Evolutionary conservation across 1,140 invertebrate genomes (phyloP), one percentile per base, ranked within the genome.

Genomic region (Zaprionus davidi): DNA sequence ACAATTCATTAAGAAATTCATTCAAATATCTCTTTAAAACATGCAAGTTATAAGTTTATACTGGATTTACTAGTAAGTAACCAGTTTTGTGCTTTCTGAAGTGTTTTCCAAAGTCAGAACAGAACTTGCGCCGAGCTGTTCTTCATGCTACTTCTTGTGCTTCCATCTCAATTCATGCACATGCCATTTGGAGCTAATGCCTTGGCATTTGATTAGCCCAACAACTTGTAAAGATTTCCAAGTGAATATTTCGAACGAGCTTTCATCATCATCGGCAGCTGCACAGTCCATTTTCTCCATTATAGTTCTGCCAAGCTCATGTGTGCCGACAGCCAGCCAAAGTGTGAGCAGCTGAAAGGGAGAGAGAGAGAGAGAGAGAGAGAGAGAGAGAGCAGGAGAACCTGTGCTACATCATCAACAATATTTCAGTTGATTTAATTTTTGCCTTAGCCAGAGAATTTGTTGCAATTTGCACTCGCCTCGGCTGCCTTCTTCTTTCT

Each of bases 401-500:
- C 24, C 58, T 67, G 56, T 74, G 69, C 71, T 76, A 79, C 83
- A 85, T 85, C 83, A 87, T 86, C 83, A 79, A 76, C 85, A 81
- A 87, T 82, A 87, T 85, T 86, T 85, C 66, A 82, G 76, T 79
- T 73, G 70, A 79, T 86, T 79, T 70, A 79, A 79, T 79, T 76
- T 79, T 68, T 51, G 68, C 59, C 58, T 68, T 64, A 49, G 65
- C 46, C 74, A 71, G 72, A 66, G 55, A 87, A 83, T 87, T 88
- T 87, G 84, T 76, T 88, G 84, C 83, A 88, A 85, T 85, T 88
- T 90, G 85, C 85, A 70, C 76, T n/a, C 34, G 15, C 11, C 44
- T 13, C 22, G 34, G 11, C 49, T 26, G n/a, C 41, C n/a, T 46
- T 34, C 31, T 13, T 28, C 22, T 36, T 22, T 55, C 28, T 57